Percentiles rank a stretch among this genome's conserved stretches.
These are phyloP conservation scores for Hypercompe scribonia DNA, from an alignment of 2,888 invertebrate species.

Conservation along the genomic window DNA sequence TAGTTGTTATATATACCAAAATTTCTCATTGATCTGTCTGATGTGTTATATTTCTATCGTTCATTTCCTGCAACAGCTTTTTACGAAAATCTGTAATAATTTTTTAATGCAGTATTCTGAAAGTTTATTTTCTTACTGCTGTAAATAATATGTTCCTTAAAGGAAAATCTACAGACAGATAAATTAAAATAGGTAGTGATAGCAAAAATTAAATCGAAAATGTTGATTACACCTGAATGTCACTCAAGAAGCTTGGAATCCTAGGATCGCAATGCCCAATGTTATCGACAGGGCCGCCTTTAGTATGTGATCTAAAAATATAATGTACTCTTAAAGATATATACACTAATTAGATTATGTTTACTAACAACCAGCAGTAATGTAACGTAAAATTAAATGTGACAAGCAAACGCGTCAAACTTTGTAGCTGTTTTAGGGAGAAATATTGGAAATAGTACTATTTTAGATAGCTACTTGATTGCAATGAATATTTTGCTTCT, in stretches of 20 bases:
- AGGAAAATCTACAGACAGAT: background rate
- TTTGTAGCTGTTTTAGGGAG: slow-evolving; percentile 21
- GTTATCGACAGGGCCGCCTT: slow-evolving; percentile 69
- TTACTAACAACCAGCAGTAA: slow-evolving; percentile 29
- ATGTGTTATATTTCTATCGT: background rate
- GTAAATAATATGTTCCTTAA: background rate
- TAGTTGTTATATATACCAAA: no score
- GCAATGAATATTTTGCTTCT: background rate
- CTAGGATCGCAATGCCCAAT: slow-evolving; percentile 68
- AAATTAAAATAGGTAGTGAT: background rate
- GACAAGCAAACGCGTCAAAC: slow-evolving; percentile 16
- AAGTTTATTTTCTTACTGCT: background rate
- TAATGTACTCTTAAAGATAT: slow-evolving; percentile 31
- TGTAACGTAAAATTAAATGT: slow-evolving; percentile 11
- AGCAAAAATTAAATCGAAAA: slow-evolving; percentile 18
- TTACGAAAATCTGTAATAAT: background rate
- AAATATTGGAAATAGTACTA: background rate
- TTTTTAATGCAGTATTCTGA: background rate
- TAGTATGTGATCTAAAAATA: slow-evolving; percentile 55
- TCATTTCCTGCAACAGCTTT: background rate
- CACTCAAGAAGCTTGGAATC: slow-evolving; percentile 63
- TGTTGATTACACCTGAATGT: slow-evolving; percentile 62
- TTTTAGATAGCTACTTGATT: background rate
- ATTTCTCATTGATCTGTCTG: no score
- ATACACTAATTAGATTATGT: slow-evolving; percentile 25